These are phyloP conservation scores for Copidosoma floridanum DNA, from an alignment of 1,140 invertebrate species.

Conservation along the genomic window DNA sequence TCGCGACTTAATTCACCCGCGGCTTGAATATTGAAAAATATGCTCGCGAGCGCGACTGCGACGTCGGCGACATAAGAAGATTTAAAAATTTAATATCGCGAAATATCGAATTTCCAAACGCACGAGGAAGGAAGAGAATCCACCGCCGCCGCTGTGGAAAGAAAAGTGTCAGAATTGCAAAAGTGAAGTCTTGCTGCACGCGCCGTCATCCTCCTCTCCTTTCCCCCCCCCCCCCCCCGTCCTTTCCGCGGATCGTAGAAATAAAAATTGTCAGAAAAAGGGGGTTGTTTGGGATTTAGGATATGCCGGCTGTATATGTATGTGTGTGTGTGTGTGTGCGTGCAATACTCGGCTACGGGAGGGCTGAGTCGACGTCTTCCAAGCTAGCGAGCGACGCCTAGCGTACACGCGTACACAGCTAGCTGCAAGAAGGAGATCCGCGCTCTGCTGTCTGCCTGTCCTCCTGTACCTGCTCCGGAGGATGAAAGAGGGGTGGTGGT, in stretches of 20 bases:
- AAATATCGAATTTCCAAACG: conserved; percentile 29
- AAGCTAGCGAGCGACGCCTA: conserved; percentile 34
- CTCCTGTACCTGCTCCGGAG: conserved; percentile 19
- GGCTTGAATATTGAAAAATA: conserved; percentile 23
- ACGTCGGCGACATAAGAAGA: conserved; percentile 3
- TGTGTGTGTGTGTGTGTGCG: conserved; percentile 1
- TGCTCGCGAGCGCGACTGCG: conserved; percentile 9
- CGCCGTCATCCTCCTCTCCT: background rate
- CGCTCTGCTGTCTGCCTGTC: conserved; percentile 39
- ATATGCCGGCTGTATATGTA: conserved; percentile 28
- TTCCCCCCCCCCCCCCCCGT: background rate
- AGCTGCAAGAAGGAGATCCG: conserved; percentile 34
- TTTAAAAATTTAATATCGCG: conserved; percentile 26
- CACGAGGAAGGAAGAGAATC: background rate
- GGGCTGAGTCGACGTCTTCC: conserved; percentile 54
- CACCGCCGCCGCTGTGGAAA: background rate
- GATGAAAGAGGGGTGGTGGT: too few relatives aligned
- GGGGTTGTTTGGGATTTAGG: conserved; percentile 41
- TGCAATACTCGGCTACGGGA: conserved; percentile 14
- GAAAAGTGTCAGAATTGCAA: conserved; percentile 29
- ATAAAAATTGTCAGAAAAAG: conserved; percentile 27
- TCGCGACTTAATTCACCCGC: too few relatives aligned
- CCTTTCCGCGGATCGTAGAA: conserved; percentile 2
- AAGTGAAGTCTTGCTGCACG: conserved; percentile 15
- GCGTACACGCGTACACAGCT: conserved; percentile 2